Evolutionary conservation across 2,797 vertebrate genomes (phyloP).

Genomic region (Phoeniculus purpureus): DNA sequence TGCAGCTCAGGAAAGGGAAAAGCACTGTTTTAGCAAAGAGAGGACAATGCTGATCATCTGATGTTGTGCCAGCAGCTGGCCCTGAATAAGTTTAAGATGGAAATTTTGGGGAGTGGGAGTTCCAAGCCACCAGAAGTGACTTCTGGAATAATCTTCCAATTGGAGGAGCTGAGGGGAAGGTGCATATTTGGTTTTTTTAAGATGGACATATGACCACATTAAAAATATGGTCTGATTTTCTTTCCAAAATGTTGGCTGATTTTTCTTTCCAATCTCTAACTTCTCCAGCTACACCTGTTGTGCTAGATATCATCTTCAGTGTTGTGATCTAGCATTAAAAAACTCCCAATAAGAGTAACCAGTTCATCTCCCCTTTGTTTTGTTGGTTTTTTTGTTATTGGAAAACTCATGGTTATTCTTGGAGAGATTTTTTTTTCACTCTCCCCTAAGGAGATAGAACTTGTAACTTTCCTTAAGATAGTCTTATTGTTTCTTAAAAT

Average conservation of each 20-base stretch:
- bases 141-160: not conserved
- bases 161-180: not conserved
- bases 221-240: not conserved
- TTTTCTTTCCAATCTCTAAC: not conserved
- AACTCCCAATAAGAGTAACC: not conserved
- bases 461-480: not conserved
- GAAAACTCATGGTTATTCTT: not conserved
- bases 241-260: too few relatives aligned
- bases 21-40: slow-evolving; percentile 7
- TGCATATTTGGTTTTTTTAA: not conserved
- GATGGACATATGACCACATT: accelerated
- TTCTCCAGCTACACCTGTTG: not conserved
- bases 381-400: not conserved
- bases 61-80: slow-evolving; percentile 15
- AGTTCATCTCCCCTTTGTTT: not conserved
- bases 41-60: slow-evolving; percentile 21
- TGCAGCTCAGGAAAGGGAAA: slow-evolving; percentile 24
- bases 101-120: not conserved
- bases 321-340: not conserved
- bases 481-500: not conserved
- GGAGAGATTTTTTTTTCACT: not conserved
- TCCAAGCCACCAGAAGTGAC: not conserved
- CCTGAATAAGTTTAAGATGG: not conserved
- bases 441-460: not conserved
- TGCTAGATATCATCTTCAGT: not conserved